Evolutionary conservation across 2,888 invertebrate genomes (phyloP).

Genomic region (Mythimna vitellina): DNA sequence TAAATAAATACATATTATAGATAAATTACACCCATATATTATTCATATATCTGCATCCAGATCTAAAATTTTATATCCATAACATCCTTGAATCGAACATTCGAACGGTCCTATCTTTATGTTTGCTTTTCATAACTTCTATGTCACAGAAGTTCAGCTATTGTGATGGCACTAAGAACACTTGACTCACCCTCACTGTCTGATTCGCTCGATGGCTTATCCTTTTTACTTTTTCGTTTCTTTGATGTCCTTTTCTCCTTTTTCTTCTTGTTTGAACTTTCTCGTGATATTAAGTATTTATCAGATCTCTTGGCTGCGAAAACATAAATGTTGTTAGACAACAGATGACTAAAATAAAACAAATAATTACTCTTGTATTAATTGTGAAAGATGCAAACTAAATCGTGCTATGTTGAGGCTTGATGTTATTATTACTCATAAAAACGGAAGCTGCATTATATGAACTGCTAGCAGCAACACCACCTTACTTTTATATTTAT

Average conservation of each 20-base stretch:
- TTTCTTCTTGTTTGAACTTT: slow-evolving; percentile 83
- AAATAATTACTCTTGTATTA: background rate
- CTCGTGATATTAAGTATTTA: slow-evolving; percentile 92
- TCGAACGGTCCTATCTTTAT: too few relatives aligned
- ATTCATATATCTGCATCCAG: too few relatives aligned
- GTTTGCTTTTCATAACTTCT: background rate
- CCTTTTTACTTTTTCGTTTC: slow-evolving; percentile 92
- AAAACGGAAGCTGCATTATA: background rate
- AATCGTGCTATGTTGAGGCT: background rate
- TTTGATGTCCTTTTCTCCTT: slow-evolving; percentile 90
- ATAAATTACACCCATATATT: too few relatives aligned
- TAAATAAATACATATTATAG: too few relatives aligned
- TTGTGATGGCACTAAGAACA: background rate
- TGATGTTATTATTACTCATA: background rate
- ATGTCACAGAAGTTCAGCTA: background rate
- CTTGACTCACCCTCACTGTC: slow-evolving; percentile 85
- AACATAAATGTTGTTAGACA: slow-evolving; percentile 9
- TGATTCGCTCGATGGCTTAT: slow-evolving; percentile 82
- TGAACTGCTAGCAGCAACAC: too few relatives aligned
- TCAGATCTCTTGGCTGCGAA: slow-evolving; percentile 93
- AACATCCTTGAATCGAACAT: too few relatives aligned
- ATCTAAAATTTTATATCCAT: too few relatives aligned
- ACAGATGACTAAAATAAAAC: background rate
- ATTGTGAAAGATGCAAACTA: background rate
- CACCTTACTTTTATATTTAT: background rate